Percentiles rank a stretch among this genome's conserved stretches.
phyloP scores from a whole-genome alignment of 2,888 invertebrate genomes.

The Drosophila pseudotakahashii region DNA sequence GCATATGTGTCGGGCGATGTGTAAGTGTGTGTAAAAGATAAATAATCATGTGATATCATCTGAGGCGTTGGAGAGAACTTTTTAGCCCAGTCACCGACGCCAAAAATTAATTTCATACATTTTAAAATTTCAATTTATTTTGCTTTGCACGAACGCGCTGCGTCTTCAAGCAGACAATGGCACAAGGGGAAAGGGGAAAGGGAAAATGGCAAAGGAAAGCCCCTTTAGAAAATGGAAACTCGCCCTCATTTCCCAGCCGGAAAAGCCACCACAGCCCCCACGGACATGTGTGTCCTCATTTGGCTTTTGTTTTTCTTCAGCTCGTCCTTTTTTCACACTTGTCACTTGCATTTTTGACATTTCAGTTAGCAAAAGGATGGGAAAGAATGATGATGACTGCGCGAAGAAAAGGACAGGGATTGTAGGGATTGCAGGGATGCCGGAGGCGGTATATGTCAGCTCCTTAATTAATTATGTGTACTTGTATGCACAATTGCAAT shows the following conservation, averaged over 20 bases:
- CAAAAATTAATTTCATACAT: slow-evolving; percentile 80
- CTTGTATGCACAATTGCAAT: slow-evolving; percentile 61
- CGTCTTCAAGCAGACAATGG: slow-evolving; percentile 64
- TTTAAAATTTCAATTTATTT: slow-evolving; percentile 82
- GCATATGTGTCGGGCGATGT: slow-evolving; percentile 68
- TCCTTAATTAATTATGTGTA: slow-evolving; percentile 75
- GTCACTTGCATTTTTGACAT: slow-evolving; percentile 79
- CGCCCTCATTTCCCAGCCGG: slow-evolving; percentile 18
- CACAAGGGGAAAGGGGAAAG: slow-evolving; percentile 1
- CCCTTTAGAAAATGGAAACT: slow-evolving; percentile 9
- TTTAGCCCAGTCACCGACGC: slow-evolving; percentile 47
- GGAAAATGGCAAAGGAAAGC: not conserved
- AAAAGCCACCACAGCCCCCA: slow-evolving; percentile 29
- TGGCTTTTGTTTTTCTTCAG: slow-evolving; percentile 69
- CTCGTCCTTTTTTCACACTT: slow-evolving; percentile 77
- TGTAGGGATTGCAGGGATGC: slow-evolving; percentile 13
- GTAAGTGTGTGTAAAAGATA: slow-evolving; percentile 79
- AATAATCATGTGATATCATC: slow-evolving; percentile 77
- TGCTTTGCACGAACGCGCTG: slow-evolving; percentile 72
- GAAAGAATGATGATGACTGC: slow-evolving; percentile 34
- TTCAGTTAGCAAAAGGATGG: slow-evolving; percentile 65
- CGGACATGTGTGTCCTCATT: slow-evolving; percentile 39
- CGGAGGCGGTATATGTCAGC: slow-evolving; percentile 53
- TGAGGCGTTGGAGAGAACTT: slow-evolving; percentile 53
- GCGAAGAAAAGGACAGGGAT: slow-evolving; percentile 40